A percentile compares a stretch with the other conserved stretches of the same genome.
Conservation (phyloP, 2,888 invertebrate species). For the Ochlodes sylvanus region DNA sequence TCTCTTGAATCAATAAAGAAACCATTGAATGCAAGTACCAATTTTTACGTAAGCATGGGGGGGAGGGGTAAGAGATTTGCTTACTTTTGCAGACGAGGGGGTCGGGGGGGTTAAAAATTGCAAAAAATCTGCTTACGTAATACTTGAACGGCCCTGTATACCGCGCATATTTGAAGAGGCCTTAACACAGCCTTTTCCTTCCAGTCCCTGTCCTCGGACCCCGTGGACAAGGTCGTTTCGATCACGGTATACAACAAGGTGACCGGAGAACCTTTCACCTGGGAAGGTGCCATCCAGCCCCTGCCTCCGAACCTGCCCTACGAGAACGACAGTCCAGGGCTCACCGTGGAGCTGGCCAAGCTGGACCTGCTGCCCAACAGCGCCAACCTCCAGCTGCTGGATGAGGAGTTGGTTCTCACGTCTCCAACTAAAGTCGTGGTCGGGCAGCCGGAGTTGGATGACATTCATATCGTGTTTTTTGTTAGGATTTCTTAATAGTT, state of each 20-base stretch:
- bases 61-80: too few relatives aligned
- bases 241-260: constrained; percentile 70
- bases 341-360: constrained; percentile 57
- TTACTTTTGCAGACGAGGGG: too few relatives aligned
- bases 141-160: too few relatives aligned
- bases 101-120: too few relatives aligned
- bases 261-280: constrained; percentile 63
- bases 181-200: constrained; percentile 34
- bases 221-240: constrained; percentile 49
- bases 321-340: constrained; percentile 49
- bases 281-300: constrained; percentile 58
- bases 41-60: too few relatives aligned
- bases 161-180: too few relatives aligned
- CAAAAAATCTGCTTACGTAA: too few relatives aligned
- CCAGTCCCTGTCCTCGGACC: constrained; percentile 59
- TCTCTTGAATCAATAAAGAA: too few relatives aligned
- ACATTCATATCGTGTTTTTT: constrained; percentile 59
- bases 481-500: constrained; percentile 51
- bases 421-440: constrained; percentile 58
- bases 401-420: constrained; percentile 55
- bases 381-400: constrained; percentile 59
- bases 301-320: constrained; percentile 54
- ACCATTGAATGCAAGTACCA: too few relatives aligned
- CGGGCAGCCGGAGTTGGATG: constrained; percentile 58
- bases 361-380: constrained; percentile 65